Base-by-base conservation (phyloP, 2,888 invertebrate species). In the Cerceris ruficornis region DNA sequence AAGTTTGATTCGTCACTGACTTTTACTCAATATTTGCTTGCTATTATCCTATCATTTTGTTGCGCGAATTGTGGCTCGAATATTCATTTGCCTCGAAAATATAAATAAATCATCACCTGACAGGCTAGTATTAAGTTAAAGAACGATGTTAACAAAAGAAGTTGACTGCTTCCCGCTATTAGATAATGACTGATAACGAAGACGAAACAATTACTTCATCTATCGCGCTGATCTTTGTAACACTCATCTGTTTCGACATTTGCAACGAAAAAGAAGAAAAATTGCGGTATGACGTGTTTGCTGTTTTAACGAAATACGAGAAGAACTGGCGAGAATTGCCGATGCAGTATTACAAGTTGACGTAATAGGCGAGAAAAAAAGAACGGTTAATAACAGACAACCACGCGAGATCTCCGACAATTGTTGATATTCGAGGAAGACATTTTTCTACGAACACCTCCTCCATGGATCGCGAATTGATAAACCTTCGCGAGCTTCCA, bases 141-240 rank as follows among this genome's bases (percentile, higher is more conserved):
- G 0, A 39, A 57, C 46, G 13, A 1, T 39, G 59, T 52, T 50
- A 28, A 41, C 0, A 8, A 2, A 46, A 46, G 13, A 65, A 59
- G 70, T 70, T 75, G 52, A 77, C 70, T 49, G 39, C 54, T n/a
- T 46, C 11, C 46, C 28, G 8, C 58, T n/a, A 46, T 14, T 13
- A 8, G 28, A 62, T 57, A 41, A 28, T 11, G 9, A 11, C 1
- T 2, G 49, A 66, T 41, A 67, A 11, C 41, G 13, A 4, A 9
- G 17, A 60, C 46, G 57, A 57, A 77, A 69, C 61, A 66, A 66
- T 66, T 57, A 49, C 60, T 46, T n/a, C n/a, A 55, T 15, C 11
- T 55, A 55, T 15, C 11, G 11, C n/a, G 50, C 13, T n/a, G 7
- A 50, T 7, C 9, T 50, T 50, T 50, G n/a, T 50, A 6, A 46